Percentiles rank a stretch among this genome's conserved stretches.
Conservation (phyloP, 2,797 vertebrate genomes). For the Lacerta agilis region DNA sequence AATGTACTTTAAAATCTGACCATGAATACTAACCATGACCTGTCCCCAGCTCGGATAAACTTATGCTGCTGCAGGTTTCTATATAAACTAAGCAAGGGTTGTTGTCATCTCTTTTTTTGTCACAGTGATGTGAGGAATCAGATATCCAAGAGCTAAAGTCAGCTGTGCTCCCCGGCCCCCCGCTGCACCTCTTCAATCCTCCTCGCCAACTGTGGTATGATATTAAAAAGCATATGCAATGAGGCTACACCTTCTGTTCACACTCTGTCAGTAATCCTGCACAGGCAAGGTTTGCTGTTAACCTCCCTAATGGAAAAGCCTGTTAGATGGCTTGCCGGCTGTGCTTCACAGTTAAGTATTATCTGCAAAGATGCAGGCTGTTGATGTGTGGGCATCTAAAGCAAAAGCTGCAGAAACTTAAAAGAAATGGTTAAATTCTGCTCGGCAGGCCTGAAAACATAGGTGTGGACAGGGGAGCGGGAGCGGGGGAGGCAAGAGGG, state of each 20-base stretch:
- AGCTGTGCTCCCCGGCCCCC: not conserved
- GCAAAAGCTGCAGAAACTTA: slow-evolving; percentile 59
- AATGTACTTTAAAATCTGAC: not conserved
- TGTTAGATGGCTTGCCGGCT: slow-evolving; percentile 47
- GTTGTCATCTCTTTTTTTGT: slow-evolving; percentile 13
- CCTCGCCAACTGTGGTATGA: slow-evolving; percentile 21
- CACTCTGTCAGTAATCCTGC: slow-evolving; percentile 49
- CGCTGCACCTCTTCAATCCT: not conserved
- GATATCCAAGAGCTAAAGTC: slow-evolving; percentile 43
- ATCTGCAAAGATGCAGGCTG: slow-evolving; percentile 63
- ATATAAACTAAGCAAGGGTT: not conserved
- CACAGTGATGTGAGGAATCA: slow-evolving; percentile 39
- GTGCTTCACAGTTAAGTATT: slow-evolving; percentile 48
- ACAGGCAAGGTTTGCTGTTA: slow-evolving; percentile 64
- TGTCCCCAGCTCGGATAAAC: not conserved
- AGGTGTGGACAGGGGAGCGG: not conserved
- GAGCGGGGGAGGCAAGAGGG: not conserved
- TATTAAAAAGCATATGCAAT: slow-evolving; percentile 69
- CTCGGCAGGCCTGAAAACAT: rapidly evolving
- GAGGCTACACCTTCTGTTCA: slow-evolving; percentile 56
- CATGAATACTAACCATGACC: no score
- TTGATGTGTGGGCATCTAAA: slow-evolving; percentile 62
- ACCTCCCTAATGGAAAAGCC: slow-evolving; percentile 62
- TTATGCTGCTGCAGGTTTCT: slow-evolving; percentile 9
- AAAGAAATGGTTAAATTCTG: slow-evolving; percentile 31